These are phyloP conservation scores for Escarpia spicata DNA, from an alignment of 2,888 invertebrate species.

Conservation along the genomic window DNA sequence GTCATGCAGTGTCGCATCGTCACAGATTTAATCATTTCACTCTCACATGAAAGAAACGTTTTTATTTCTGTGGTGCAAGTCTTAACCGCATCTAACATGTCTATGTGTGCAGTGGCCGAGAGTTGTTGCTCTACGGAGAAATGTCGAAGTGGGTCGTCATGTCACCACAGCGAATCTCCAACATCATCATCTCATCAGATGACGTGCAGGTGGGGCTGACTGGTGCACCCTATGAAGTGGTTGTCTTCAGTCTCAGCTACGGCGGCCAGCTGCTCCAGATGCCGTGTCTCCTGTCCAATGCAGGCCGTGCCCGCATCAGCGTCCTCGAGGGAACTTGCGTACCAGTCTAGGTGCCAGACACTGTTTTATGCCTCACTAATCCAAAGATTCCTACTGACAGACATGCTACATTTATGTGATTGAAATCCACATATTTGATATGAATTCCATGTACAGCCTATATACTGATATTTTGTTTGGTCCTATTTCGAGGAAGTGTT, in stretches of 20 bases:
- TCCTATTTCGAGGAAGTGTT: too few relatives aligned
- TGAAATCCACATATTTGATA: neutral
- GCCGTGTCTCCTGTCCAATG: constrained; percentile 26
- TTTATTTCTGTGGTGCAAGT: neutral
- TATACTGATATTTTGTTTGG: too few relatives aligned
- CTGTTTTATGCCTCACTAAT: neutral
- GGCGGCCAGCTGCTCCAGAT: neutral
- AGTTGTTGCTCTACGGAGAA: constrained; percentile 44
- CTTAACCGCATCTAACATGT: neutral
- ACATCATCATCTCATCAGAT: constrained; percentile 41
- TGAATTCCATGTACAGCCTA: too few relatives aligned
- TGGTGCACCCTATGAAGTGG: constrained; percentile 46
- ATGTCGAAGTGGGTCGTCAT: constrained; percentile 54
- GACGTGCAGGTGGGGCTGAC: constrained; percentile 42
- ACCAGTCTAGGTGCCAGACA: neutral
- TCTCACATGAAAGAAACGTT: too few relatives aligned
- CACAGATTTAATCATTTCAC: too few relatives aligned
- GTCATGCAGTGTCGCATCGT: too few relatives aligned
- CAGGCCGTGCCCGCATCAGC: constrained; percentile 25
- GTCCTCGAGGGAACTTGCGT: constrained; percentile 18
- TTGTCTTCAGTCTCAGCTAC: constrained; percentile 38
- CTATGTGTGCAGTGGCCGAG: constrained; percentile 21
- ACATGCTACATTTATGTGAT: too few relatives aligned
- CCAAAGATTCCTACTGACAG: neutral
- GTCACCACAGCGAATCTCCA: constrained; percentile 48